Conservation (phyloP, 1,140 invertebrate genomes). For the Heliothis virescens region DNA sequence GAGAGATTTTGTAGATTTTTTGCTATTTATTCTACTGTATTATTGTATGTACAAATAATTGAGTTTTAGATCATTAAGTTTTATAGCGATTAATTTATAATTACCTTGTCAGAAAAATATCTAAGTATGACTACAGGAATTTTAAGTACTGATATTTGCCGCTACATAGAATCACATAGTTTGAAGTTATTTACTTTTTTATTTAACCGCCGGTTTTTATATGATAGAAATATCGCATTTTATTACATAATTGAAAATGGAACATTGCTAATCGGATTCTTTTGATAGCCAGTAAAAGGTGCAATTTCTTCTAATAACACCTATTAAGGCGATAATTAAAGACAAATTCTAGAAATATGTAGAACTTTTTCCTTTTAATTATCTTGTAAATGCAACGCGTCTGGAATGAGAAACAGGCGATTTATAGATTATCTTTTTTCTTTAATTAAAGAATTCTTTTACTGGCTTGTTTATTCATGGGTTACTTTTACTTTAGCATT, state of each 20-base stretch:
- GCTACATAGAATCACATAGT: no score
- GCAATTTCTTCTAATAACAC: constrained; percentile 22
- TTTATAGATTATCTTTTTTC: neutral
- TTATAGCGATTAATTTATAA: no score
- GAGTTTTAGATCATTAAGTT: no score
- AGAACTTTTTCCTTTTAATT: constrained; percentile 16
- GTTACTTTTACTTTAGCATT: neutral
- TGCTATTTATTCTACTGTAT: no score
- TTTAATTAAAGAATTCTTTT: neutral
- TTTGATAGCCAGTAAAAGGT: constrained; percentile 5
- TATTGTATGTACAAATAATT: no score
- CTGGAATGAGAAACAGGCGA: constrained; percentile 25
- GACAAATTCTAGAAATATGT: constrained; percentile 6
- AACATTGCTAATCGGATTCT: neutral
- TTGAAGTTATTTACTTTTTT: no score
- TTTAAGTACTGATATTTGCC: neutral
- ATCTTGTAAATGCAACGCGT: neutral
- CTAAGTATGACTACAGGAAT: no score
- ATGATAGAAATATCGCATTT: neutral
- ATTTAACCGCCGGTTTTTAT: neutral
- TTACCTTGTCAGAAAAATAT: no score
- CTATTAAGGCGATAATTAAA: constrained; percentile 6
- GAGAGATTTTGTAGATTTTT: neutral
- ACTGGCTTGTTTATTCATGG: neutral
- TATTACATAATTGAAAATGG: constrained; percentile 14